Base-by-base conservation (phyloP, 2,888 invertebrate species). In the Nephrocerus scutellatus region DNA sequence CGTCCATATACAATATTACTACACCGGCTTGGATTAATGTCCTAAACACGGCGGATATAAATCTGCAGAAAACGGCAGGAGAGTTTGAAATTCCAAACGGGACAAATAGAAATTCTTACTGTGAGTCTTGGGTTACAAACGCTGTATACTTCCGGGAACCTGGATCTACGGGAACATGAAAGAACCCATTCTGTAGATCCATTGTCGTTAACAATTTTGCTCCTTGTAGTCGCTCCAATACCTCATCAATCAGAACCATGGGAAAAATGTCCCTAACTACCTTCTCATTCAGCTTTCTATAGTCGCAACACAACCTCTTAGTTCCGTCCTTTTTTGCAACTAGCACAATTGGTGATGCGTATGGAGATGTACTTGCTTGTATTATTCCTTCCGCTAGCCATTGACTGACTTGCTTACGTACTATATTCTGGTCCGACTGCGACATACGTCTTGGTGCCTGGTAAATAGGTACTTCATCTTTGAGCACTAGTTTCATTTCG, bases 311-410 rank as follows among this genome's bases (percentile, higher is more conserved):
- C 13, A 43, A 19, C 5, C 44, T 14, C 12, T 33, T 35, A 13
- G 25, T 36, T 15, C 39, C 36, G 9, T 41, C 39, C 22, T 29
- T 42, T 31, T 46, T 46, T n/a, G 23, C 12, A 8, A 36, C 44
- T 21, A 43, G 14, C 1, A 46, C 45, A 7, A 48, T 28, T 2
- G 36, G 40, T 7, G 33, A 40, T 5, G 60, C 51, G 36, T 55
- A 63, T 9, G 59, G 55, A 2, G 60, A 60, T 19, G 15, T 23
- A n/a, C 56, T 55, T 3, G 52, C 51, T 28, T 49, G 44, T 10
- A 62, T 48, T 2, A 65, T 53, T 5, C 53, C 56, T n/a, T 55
- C 47, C 2, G 48, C 24, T 9, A 59, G 16, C 60, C 62, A 63
- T 16, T 35, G 30, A 3, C 49, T 30, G 5, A 65, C 47, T 39